These are phyloP conservation scores for Eristalis pertinax DNA, from an alignment of 2,888 invertebrate genomes.

Conservation along the genomic window DNA sequence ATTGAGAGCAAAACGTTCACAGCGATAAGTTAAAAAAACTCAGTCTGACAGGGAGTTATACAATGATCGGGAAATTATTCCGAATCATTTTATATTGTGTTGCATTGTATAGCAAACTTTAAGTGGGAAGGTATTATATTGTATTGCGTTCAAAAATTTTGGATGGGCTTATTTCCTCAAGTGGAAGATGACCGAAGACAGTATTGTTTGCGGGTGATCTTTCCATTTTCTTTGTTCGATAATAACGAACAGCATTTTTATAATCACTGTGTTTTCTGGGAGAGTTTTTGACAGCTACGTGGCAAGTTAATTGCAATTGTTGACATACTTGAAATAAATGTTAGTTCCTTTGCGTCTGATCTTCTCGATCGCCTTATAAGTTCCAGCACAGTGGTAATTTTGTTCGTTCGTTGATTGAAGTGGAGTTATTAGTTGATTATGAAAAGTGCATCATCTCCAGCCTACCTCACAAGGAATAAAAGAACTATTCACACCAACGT, in stretches of 20 bases:
- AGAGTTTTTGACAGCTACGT: constrained; percentile 42
- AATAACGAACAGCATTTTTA: constrained; percentile 50
- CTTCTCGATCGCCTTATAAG: background rate
- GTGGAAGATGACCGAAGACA: constrained; percentile 45
- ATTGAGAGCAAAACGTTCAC: constrained; percentile 36
- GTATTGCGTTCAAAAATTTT: constrained; percentile 19
- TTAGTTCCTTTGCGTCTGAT: constrained; percentile 7
- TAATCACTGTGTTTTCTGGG: constrained; percentile 29
- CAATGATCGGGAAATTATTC: constrained; percentile 27
- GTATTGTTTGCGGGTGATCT: constrained; percentile 64
- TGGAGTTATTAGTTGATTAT: constrained; percentile 57
- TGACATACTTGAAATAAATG: constrained; percentile 56
- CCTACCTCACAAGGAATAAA: constrained; percentile 29
- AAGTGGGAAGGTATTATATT: constrained; percentile 9
- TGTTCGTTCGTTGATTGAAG: constrained; percentile 23
- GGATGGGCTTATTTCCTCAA: constrained; percentile 63
- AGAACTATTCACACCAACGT: background rate
- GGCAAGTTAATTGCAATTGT: constrained; percentile 68
- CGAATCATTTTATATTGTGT: constrained; percentile 47
- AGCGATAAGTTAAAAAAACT: background rate
- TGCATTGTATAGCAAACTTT: constrained; percentile 22
- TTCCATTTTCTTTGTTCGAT: constrained; percentile 42
- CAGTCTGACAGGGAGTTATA: constrained; percentile 3
- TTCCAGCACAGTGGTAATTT: background rate
- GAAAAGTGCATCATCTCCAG: constrained; percentile 43